Evolutionary conservation across 2,888 invertebrate genomes (phyloP).

Genomic region (Ephialtes manifestator): DNA sequence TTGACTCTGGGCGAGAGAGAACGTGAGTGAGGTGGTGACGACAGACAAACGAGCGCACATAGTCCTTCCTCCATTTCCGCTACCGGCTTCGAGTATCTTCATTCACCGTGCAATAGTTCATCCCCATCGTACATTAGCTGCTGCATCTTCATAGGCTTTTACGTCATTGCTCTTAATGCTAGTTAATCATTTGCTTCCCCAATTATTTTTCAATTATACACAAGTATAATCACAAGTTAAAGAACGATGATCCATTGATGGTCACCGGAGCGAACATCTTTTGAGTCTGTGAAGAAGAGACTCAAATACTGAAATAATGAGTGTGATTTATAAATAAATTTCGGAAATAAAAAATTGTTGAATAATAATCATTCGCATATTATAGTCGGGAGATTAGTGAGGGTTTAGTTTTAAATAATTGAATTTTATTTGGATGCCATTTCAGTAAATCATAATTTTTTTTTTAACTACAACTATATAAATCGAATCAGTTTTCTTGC

Average conservation of each 20-base stretch:
- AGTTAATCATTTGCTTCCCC: background rate
- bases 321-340: no score
- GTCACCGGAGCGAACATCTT: background rate
- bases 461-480: no score
- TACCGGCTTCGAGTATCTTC: slow-evolving; percentile 20
- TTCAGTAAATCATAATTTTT: no score
- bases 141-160: slow-evolving; percentile 3
- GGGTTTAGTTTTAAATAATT: no score
- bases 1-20: slow-evolving; percentile 27
- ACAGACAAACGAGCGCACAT: slow-evolving; percentile 1
- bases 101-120: slow-evolving; percentile 46
- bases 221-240: background rate
- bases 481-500: background rate
- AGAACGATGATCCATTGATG: background rate
- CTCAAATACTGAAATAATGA: no score
- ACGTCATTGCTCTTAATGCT: background rate
- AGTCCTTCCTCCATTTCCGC: slow-evolving; percentile 29
- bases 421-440: no score
- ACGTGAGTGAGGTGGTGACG: background rate
- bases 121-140: background rate
- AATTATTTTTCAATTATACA: background rate
- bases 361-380: no score
- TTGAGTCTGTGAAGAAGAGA: no score
- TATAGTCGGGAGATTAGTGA: no score
- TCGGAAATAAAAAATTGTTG: no score